Evolutionary conservation across 2,797 vertebrate species (phyloP).

Genomic region (Eulemur mongoz): DNA sequence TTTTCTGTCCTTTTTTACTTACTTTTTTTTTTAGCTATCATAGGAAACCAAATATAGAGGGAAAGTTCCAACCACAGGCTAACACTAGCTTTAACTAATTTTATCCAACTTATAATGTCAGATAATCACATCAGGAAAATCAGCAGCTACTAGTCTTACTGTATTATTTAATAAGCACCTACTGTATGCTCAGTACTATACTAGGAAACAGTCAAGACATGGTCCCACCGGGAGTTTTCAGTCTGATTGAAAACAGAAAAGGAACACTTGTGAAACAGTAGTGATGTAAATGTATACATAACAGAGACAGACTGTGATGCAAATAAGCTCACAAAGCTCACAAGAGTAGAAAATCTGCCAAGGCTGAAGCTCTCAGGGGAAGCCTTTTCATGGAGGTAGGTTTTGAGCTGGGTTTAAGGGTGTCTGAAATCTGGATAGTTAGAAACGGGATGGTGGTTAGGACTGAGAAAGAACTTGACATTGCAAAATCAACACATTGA

Average conservation of each 20-base stretch:
- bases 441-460: neutral
- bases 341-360: neutral
- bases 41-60: slow-evolving; percentile 26
- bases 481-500: neutral
- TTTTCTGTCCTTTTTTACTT: neutral
- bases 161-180: slow-evolving; percentile 10
- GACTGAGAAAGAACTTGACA: neutral
- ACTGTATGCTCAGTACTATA: neutral
- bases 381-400: neutral
- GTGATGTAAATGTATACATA: neutral
- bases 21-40: neutral
- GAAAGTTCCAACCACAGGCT: slow-evolving; percentile 34
- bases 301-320: neutral
- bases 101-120: neutral
- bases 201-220: neutral
- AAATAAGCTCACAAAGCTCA: neutral
- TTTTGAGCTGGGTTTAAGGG: neutral
- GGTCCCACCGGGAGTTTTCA: neutral
- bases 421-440: neutral
- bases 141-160: neutral
- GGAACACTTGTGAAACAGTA: neutral
- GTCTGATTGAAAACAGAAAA: neutral
- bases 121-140: neutral
- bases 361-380: neutral
- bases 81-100: neutral